Evolutionary conservation across 2,113 vertebrate species (phyloP).

Genomic region (Castor canadensis): DNA sequence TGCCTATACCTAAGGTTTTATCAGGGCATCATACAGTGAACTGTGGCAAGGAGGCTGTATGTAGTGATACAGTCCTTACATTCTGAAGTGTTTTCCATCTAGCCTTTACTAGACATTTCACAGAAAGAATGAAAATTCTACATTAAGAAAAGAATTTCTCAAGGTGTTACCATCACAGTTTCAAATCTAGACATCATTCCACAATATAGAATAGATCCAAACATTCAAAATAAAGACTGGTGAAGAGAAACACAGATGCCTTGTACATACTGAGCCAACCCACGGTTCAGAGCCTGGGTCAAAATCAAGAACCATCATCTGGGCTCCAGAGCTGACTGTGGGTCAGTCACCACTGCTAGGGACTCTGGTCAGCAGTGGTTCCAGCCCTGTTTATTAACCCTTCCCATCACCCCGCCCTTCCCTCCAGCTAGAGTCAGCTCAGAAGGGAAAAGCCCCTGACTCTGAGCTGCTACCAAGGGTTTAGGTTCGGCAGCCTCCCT

Average conservation of each 20-base stretch:
- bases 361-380: fast-evolving
- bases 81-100: background rate
- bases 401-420: fast-evolving
- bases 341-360: background rate
- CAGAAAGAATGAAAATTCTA: background rate
- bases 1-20: background rate
- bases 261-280: background rate
- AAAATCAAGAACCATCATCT: background rate
- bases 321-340: no score
- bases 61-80: background rate
- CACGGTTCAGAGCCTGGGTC: background rate
- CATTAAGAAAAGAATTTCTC: background rate
- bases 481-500: background rate
- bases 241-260: fast-evolving
- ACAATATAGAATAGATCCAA: background rate
- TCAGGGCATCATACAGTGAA: background rate
- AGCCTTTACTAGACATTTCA: background rate
- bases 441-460: no score
- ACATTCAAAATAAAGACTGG: background rate
- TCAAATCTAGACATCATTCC: background rate
- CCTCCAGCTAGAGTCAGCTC: background rate
- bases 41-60: no score
- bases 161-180: background rate
- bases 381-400: no score
- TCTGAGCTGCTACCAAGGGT: no score